Percentiles rank a stretch among this genome's conserved stretches.
Evolutionary conservation across 2,113 vertebrate genomes (phyloP).

Genomic region (Artemisiospiza belli): DNA sequence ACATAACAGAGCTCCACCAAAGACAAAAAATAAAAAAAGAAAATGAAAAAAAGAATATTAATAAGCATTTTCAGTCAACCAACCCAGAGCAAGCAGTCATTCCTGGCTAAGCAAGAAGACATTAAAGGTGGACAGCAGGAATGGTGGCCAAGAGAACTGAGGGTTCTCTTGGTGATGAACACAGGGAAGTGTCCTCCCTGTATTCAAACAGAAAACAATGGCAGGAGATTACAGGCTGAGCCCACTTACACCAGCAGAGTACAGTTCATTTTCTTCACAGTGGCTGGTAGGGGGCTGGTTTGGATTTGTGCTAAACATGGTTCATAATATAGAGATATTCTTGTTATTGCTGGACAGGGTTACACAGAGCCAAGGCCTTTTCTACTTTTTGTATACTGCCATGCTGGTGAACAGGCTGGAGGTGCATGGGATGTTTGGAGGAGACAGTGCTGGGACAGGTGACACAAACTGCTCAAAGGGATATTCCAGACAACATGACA

Average conservation of each 20-base stretch:
- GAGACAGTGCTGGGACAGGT: not conserved
- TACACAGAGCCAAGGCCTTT: not conserved
- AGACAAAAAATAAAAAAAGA: not conserved
- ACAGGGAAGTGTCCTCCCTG: accelerated
- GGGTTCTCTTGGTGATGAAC: not conserved
- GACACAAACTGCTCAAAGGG: not conserved
- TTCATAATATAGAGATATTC: not conserved
- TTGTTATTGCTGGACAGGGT: not conserved
- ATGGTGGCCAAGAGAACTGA: not conserved
- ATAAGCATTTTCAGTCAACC: not conserved
- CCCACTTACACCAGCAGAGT: not conserved
- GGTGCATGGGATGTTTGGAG: not conserved
- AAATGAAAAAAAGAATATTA: not conserved
- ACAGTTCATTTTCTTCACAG: not conserved
- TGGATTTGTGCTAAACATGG: not conserved
- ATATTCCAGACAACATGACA: not conserved
- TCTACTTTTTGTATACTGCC: not conserved
- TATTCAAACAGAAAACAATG: not conserved
- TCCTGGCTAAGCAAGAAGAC: not conserved
- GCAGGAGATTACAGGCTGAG: not conserved
- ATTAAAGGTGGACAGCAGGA: not conserved
- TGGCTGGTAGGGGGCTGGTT: not conserved
- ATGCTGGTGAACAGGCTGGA: accelerated
- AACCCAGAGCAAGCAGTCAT: not conserved
- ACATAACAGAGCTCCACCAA: not conserved